These are phyloP conservation scores for Leptinotarsa peninsularis DNA, from an alignment of 2,888 invertebrate genomes.

Conservation along the genomic window DNA sequence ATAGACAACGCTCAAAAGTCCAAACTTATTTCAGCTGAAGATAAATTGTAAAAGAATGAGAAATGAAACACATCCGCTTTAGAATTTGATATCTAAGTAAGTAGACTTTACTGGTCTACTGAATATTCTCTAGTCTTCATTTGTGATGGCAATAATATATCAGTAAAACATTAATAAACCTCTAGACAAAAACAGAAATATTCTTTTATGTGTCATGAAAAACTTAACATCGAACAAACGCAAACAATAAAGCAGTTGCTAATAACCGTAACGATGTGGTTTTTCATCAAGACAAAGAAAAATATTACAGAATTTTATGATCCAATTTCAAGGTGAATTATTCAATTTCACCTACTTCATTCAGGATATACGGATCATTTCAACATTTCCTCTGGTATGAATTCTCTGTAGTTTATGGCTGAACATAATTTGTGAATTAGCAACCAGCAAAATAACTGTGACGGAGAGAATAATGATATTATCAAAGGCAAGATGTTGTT, in stretches of 20 bases:
- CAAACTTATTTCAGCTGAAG: no score
- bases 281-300: constrained; percentile 18
- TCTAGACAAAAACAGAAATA: background rate
- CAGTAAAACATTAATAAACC: background rate
- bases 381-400: constrained; percentile 19
- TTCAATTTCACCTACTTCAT: constrained; percentile 11
- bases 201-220: constrained; percentile 5
- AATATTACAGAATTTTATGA: constrained; percentile 17
- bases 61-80: no score
- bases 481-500: background rate
- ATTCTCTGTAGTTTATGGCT: constrained; percentile 1
- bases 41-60: no score
- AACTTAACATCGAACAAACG: constrained; percentile 4
- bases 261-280: background rate
- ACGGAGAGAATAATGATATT: background rate
- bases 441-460: background rate
- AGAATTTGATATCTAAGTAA: no score
- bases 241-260: constrained; percentile 1
- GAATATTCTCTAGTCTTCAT: no score
- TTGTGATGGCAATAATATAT: no score
- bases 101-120: no score
- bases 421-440: constrained; percentile 1
- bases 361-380: constrained; percentile 19
- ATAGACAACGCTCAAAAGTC: no score
- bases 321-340: constrained; percentile 26